These are phyloP conservation scores for Monochamus saltuarius DNA, from an alignment of 1,140 invertebrate genomes.

Conservation along the genomic window DNA sequence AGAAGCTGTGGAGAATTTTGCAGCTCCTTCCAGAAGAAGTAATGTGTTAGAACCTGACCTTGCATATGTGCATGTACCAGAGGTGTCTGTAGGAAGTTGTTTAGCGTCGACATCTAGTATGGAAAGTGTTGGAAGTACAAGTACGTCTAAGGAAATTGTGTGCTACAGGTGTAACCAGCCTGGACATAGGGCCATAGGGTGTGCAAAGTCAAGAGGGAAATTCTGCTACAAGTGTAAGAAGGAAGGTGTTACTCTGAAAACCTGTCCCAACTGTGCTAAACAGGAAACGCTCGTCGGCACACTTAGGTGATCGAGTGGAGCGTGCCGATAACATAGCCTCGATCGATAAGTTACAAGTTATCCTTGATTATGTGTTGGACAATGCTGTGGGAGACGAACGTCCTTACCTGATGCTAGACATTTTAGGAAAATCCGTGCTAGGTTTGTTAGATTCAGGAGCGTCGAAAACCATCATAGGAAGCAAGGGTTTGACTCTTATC, in stretches of 20 bases:
- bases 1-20: slow-evolving; percentile 11
- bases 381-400: slow-evolving; percentile 5
- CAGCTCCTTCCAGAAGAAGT: slow-evolving; percentile 7
- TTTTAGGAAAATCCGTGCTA: neutral
- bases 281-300: neutral
- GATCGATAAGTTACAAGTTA: neutral
- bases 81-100: neutral
- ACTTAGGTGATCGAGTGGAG: neutral
- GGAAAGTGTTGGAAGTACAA: neutral
- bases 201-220: no score
- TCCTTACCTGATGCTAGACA: neutral
- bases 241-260: neutral
- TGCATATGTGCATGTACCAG: slow-evolving; percentile 14
- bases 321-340: neutral
- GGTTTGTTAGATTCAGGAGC: slow-evolving; percentile 5
- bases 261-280: neutral
- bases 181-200: slow-evolving; percentile 5
- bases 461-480: neutral
- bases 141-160: neutral
- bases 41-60: slow-evolving; percentile 25
- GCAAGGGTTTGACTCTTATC: neutral
- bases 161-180: neutral
- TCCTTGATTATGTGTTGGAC: neutral
- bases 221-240: slow-evolving; percentile 9
- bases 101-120: neutral